Evolutionary conservation across 1,140 invertebrate genomes (phyloP), one percentile per base, ranked within the genome.

Genomic region (Armadillidium nasatum): DNA sequence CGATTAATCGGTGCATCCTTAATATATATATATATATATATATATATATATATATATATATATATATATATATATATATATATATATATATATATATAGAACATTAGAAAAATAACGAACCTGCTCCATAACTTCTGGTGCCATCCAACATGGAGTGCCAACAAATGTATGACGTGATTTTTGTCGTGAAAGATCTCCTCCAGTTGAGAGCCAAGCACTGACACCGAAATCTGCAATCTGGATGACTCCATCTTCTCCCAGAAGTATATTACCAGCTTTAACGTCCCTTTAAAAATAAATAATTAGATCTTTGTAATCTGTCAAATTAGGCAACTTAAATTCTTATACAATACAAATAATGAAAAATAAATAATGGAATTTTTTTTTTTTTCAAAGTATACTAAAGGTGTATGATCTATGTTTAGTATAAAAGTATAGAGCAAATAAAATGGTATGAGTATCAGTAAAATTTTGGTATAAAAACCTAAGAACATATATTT

Each of bases 91-190:
- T n/a, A n/a, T n/a, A n/a, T n/a, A n/a, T n/a, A n/a, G n/a, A n/a
- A n/a, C n/a, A n/a, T n/a, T n/a, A n/a, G n/a, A 4, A 13, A 19
- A 73, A 81, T 73, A 83, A 73, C 75, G 72, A 67, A 79, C 92
- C 89, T 98, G 95, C 87, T 99, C 95, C 96, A 98, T 98, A 77
- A 99, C 96, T 88, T 99, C 97, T 11, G 97, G 97, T n/a, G 97
- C 97, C 97, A 99, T 99, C 96, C 96, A 99, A 84, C 97, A 99
- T 0, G 97, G 88, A 4, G 88, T 90, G 7, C 88, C 89, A 19
- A 90, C 89, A 85, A 90, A 90, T 6, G 89, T 90, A 82, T 90
- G 88, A 73, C 89, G 82, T 2, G 87, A 86, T 76, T 96, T 96
- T 85, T 99, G 95, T 10, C 96, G 87, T n/a, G 92, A 93, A 82